These are phyloP conservation scores for Rhingia campestris DNA, from an alignment of 2,888 invertebrate genomes.

Conservation along the genomic window DNA sequence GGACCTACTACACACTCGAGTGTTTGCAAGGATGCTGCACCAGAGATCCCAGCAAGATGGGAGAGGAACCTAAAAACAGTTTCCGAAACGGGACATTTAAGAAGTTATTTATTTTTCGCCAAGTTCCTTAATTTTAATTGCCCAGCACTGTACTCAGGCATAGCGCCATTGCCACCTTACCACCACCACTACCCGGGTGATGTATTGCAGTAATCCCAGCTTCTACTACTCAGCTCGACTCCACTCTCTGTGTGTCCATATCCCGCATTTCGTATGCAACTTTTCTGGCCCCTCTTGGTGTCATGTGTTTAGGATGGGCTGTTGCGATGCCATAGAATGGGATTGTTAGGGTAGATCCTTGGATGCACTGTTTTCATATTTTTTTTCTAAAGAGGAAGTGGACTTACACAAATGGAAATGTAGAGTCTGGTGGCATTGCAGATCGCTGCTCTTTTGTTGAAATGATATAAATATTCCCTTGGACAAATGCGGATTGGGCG, in stretches of 20 bases:
- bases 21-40: slow-evolving; percentile 2
- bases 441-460: slow-evolving; percentile 30
- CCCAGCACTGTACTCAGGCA: slow-evolving; percentile 18
- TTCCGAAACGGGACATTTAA: slow-evolving; percentile 71
- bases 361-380: not conserved
- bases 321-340: slow-evolving; percentile 13
- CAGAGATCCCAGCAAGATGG: slow-evolving; percentile 2
- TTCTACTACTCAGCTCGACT: slow-evolving; percentile 3
- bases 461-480: slow-evolving; percentile 41
- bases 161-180: not conserved
- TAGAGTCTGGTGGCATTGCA: slow-evolving; percentile 25
- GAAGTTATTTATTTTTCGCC: slow-evolving; percentile 68
- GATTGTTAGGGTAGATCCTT: slow-evolving; percentile 7
- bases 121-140: slow-evolving; percentile 74
- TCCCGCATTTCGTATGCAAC: slow-evolving; percentile 68
- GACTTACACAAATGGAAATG: slow-evolving; percentile 51
- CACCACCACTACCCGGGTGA: slow-evolving; percentile 29
- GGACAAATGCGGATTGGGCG: slow-evolving; percentile 37
- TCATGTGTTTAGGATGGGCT: slow-evolving; percentile 55
- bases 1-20: slow-evolving; percentile 37
- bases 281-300: slow-evolving; percentile 44
- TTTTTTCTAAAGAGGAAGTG: slow-evolving; percentile 3
- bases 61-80: slow-evolving; percentile 52
- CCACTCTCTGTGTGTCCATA: slow-evolving; percentile 37
- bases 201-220: slow-evolving; percentile 61